Percentiles rank a stretch among this genome's conserved stretches.
Evolutionary conservation across 2,113 vertebrate species (phyloP).

Genomic region (Bombycilla garrulus): DNA sequence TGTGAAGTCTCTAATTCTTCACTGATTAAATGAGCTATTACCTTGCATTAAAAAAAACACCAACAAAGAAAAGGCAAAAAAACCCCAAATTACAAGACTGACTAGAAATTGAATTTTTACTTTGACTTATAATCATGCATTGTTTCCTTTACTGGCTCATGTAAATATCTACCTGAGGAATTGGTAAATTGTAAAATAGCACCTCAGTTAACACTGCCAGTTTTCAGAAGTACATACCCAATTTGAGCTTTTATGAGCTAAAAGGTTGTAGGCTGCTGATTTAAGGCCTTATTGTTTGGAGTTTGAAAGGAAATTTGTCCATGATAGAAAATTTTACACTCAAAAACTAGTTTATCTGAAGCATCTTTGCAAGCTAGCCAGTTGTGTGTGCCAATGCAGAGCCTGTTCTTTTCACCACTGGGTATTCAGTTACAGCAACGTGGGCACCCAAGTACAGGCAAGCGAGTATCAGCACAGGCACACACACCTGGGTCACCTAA

Average conservation of each 20-base stretch:
- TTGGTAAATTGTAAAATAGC: neutral
- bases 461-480: neutral
- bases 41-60: neutral
- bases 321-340: too few species aligned
- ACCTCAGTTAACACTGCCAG: neutral
- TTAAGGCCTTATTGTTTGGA: neutral
- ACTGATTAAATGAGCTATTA: neutral
- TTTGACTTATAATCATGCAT: neutral
- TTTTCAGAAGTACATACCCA: neutral
- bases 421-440: neutral
- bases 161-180: neutral
- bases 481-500: neutral
- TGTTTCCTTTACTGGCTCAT: neutral
- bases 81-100: neutral
- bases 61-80: neutral
- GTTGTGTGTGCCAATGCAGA: neutral
- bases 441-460: neutral
- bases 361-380: neutral
- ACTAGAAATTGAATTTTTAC: neutral
- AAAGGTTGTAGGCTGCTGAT: neutral
- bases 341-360: neutral
- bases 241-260: neutral
- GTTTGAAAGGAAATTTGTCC: neutral
- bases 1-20: neutral
- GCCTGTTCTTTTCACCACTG: neutral